Base-by-base conservation (phyloP, 2,888 invertebrate genomes). In the Drosophila fulvimacula region DNA sequence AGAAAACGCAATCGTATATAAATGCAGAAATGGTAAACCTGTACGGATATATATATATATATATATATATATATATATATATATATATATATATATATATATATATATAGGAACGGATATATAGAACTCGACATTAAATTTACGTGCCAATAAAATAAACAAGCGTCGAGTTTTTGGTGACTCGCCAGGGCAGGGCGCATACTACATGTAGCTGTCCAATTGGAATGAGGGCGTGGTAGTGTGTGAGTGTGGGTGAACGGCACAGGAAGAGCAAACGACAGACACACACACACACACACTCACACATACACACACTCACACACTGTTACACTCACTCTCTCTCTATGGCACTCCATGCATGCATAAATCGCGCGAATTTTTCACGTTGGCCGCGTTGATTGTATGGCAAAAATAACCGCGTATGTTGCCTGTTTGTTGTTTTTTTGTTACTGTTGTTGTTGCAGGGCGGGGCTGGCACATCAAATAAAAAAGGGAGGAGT, bases 61-160 rank as follows among this genome's bases (percentile, higher is more conserved):
- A 46, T 13, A 46, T 27, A 46, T n/a, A 27, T 10, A 10, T 41
- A 24, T 21, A 42, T 42, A 42, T 42, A 11, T 13, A 42, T 30
- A 3, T n/a, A n/a, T n/a, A n/a, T n/a, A 27, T 27, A 27, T 5
- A 3, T 46, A 27, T n/a, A 1, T 48, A 6, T 30, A 3, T 17
- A 48, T 30, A 48, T 30, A 30, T 51, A 15, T 19, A 21, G 34
- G 7, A 68, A 24, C 38, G 56, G 34, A 21, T 44, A 34, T 48
- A 41, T 39, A 59, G 63, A 64, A 64, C 55, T 81, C 71, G 78
- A 82, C 76, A 85, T 88, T 88, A 88, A 85, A 86, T 86, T 89
- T 88, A 86, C 88, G 89, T 89, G 89, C 89, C 89, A 86, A 86
- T 89, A 86, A 86, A 89, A 83, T 83, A 89, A 83, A 83, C 89